A percentile compares a stretch with the other conserved stretches of the same genome.
Conservation (phyloP, 2,113 vertebrate species). For the Proteles cristata region DNA sequence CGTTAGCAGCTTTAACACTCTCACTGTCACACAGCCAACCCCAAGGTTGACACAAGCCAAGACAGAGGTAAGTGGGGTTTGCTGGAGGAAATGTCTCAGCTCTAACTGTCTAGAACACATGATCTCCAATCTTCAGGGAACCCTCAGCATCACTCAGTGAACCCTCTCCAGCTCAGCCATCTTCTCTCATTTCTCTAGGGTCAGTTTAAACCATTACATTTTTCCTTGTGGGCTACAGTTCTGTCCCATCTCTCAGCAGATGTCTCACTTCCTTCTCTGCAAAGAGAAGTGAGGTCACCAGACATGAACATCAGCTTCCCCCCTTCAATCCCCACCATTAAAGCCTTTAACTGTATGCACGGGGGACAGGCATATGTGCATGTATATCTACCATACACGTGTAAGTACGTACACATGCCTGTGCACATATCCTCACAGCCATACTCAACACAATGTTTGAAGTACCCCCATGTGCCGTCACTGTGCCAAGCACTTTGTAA, state of each 20-base stretch:
- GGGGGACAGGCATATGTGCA: neutral
- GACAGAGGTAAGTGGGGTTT: neutral
- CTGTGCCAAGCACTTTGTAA: neutral
- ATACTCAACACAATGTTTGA: neutral
- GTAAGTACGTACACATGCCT: neutral
- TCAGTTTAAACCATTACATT: neutral
- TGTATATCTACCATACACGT: neutral
- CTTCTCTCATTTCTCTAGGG: neutral
- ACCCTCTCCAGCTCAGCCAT: neutral
- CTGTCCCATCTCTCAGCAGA: neutral
- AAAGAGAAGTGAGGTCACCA: neutral
- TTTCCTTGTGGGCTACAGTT: neutral
- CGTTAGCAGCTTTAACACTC: neutral
- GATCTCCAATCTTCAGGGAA: no score
- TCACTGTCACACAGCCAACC: neutral
- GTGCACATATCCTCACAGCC: no score
- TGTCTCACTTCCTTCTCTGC: neutral
- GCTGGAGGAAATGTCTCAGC: neutral
- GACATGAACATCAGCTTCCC: neutral
- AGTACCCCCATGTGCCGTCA: neutral
- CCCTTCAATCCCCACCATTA: neutral
- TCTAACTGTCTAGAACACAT: accelerated
- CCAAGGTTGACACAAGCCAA: neutral
- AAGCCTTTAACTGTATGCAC: neutral
- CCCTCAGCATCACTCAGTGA: neutral